Conservation (phyloP, 2,797 vertebrate genomes). For the Karalla daura region DNA sequence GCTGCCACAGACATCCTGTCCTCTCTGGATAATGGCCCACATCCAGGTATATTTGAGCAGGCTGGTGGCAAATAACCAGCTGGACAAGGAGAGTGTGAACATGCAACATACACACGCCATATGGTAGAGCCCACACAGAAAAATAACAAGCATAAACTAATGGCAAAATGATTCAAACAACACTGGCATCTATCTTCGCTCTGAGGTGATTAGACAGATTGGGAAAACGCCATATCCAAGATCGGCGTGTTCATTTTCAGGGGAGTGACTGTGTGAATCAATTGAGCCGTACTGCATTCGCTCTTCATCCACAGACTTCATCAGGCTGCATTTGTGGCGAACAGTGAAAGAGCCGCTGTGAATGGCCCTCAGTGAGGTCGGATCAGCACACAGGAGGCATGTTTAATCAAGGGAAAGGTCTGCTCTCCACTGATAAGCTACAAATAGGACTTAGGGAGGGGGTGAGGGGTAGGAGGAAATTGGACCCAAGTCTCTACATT, state of each 20-base stretch:
- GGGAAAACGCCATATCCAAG: background rate
- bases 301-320: slow-evolving; percentile 19
- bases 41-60: slow-evolving; percentile 66
- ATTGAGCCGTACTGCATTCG: slow-evolving; percentile 1
- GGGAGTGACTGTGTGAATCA: slow-evolving; percentile 7
- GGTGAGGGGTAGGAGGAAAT: too few species aligned
- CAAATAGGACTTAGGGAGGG: slow-evolving; percentile 36
- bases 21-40: slow-evolving; percentile 67
- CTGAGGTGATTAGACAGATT: background rate
- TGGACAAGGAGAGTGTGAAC: slow-evolving; percentile 55
- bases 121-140: slow-evolving; percentile 52
- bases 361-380: slow-evolving; percentile 35
- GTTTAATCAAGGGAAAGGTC: slow-evolving; percentile 52
- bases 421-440: slow-evolving; percentile 67
- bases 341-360: slow-evolving; percentile 13
- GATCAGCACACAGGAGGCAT: slow-evolving; percentile 44
- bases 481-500: slow-evolving; percentile 18
- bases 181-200: background rate
- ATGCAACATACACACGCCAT: slow-evolving; percentile 57
- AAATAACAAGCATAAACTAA: slow-evolving; percentile 42
- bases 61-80: slow-evolving; percentile 66
- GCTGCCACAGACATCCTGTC: slow-evolving; percentile 44
- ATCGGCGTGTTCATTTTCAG: slow-evolving; percentile 8
- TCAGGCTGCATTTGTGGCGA: slow-evolving; percentile 4
- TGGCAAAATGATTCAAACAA: slow-evolving; percentile 19